These are phyloP conservation scores for Charanyca ferruginea DNA, from an alignment of 2,888 invertebrate genomes.

Conservation along the genomic window DNA sequence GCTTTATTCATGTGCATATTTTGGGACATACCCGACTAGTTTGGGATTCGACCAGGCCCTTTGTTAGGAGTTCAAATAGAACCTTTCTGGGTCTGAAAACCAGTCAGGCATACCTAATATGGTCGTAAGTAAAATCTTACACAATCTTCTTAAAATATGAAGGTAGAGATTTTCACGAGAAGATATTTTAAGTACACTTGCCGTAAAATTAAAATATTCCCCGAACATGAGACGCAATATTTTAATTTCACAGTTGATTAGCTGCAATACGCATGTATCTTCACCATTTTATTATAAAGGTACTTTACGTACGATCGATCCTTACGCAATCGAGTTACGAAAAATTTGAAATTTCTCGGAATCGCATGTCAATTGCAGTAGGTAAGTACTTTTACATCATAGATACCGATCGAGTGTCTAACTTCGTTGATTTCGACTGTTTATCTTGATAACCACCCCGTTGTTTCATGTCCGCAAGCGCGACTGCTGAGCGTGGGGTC, in stretches of 20 bases:
- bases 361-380: not conserved
- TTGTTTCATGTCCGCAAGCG: too few species aligned
- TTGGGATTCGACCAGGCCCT: slow-evolving; percentile 12
- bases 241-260: slow-evolving; percentile 12
- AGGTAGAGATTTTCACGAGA: not conserved
- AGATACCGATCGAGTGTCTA: not conserved
- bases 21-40: slow-evolving; percentile 13
- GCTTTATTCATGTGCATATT: slow-evolving; percentile 17
- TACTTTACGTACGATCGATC: not conserved
- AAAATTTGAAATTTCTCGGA: slow-evolving; percentile 8
- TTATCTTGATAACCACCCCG: slow-evolving; percentile 39
- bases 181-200: not conserved
- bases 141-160: not conserved
- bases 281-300: not conserved
- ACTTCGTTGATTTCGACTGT: slow-evolving; percentile 9
- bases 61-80: slow-evolving; percentile 26
- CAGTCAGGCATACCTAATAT: slow-evolving; percentile 28
- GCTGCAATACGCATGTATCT: not conserved
- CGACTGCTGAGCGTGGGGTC: too few species aligned
- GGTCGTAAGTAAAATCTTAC: not conserved
- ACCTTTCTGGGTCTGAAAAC: slow-evolving; percentile 22
- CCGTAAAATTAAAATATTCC: not conserved
- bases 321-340: not conserved
- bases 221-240: not conserved
- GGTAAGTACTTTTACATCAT: not conserved